Conservation (phyloP, 2,888 invertebrate species). For the Minunthozetes semirufus region DNA sequence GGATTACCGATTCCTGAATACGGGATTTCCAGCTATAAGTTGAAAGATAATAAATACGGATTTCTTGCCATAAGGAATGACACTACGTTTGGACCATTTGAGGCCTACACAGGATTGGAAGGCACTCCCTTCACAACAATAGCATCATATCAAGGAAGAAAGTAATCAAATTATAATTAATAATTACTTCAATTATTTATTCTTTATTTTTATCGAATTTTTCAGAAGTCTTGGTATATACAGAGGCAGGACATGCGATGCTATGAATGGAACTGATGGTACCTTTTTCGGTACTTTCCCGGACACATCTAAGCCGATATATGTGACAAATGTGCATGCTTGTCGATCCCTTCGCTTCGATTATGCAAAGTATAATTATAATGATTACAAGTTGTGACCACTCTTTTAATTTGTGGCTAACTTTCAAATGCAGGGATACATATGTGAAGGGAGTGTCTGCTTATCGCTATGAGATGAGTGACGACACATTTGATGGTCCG, state of each 20-base stretch:
- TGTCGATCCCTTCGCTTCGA: conserved; percentile 19
- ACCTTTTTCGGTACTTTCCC: conserved; percentile 26
- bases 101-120: conserved; percentile 10
- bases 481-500: conserved; percentile 9
- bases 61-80: conserved; percentile 18
- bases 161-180: too few species aligned
- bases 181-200: too few species aligned
- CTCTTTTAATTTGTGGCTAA: too few species aligned
- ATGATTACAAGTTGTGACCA: too few species aligned
- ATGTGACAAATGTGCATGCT: conserved; percentile 17
- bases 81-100: conserved; percentile 21
- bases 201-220: too few species aligned
- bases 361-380: conserved; percentile 12
- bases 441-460: not conserved
- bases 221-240: not conserved
- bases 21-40: conserved; percentile 14
- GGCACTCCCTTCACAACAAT: too few species aligned
- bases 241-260: conserved; percentile 10
- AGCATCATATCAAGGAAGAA: too few species aligned
- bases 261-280: conserved; percentile 25
- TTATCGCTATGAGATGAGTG: conserved; percentile 4
- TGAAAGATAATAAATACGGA: conserved; percentile 13
- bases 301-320: not conserved
- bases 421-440: not conserved
- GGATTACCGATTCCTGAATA: conserved; percentile 26